Conservation (phyloP, 2,888 invertebrate species). For the Tenthredo mesomela region DNA sequence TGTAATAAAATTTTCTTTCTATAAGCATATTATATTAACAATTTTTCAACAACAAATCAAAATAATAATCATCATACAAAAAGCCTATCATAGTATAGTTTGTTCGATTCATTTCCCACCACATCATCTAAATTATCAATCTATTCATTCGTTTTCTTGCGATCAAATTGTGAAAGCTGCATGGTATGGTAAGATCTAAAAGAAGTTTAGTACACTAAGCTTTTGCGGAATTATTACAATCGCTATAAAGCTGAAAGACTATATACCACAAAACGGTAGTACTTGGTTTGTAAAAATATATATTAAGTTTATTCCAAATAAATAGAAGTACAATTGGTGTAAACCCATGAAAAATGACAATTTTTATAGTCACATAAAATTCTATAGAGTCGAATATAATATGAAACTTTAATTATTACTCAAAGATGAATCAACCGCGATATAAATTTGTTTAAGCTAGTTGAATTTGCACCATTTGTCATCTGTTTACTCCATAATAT, state of each 20-base stretch:
- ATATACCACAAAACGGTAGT: neutral
- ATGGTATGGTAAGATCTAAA: conserved; percentile 10
- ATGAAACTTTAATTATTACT: neutral
- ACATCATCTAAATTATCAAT: neutral
- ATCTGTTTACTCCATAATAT: neutral
- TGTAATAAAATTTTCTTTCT: conserved; percentile 2
- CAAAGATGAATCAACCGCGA: conserved; percentile 1
- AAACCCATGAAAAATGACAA: neutral
- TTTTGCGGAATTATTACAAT: neutral
- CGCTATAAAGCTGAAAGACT: neutral
- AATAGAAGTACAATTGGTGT: conserved; percentile 26
- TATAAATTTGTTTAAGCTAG: neutral
- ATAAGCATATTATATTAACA: conserved; percentile 47
- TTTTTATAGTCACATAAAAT: conserved; percentile 11
- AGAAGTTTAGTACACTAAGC: neutral
- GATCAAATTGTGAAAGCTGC: neutral
- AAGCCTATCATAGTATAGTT: conserved; percentile 9
- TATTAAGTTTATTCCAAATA: conserved; percentile 9
- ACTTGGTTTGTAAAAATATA: conserved; percentile 34
- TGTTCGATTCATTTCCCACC: neutral
- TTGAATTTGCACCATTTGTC: conserved; percentile 34
- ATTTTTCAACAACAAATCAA: conserved; percentile 30
- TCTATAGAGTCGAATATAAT: neutral
- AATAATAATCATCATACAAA: conserved; percentile 42
- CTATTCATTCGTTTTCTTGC: neutral